phyloP scores from a whole-genome alignment of 1,140 invertebrate genomes.

The Temnothorax longispinosus region DNA sequence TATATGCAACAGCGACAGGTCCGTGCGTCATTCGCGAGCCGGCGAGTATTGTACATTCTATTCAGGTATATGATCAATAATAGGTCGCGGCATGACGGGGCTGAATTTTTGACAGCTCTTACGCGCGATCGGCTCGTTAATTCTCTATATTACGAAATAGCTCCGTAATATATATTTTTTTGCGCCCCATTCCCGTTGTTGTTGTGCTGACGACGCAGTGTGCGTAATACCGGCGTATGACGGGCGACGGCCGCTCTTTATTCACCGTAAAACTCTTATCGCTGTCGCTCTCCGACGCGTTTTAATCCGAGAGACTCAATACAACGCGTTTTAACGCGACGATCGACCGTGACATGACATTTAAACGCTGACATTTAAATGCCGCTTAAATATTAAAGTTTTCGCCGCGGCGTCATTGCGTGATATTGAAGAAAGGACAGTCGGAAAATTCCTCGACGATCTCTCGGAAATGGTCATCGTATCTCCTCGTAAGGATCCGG shows the following conservation, averaged over 20 bases:
- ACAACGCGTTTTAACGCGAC: slow-evolving; percentile 38
- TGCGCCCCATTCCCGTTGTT: not conserved
- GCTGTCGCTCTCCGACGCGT: slow-evolving; percentile 10
- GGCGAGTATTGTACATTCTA: slow-evolving; percentile 46
- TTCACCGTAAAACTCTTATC: slow-evolving; percentile 54
- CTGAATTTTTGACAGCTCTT: slow-evolving; percentile 55
- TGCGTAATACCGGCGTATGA: slow-evolving; percentile 24
- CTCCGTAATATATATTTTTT: not conserved
- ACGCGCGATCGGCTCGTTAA: slow-evolving; percentile 33
- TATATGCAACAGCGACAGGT: slow-evolving; percentile 72
- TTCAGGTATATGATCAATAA: slow-evolving; percentile 67
- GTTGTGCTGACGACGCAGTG: not conserved
- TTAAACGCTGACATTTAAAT: slow-evolving; percentile 57
- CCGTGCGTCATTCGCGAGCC: slow-evolving; percentile 66
- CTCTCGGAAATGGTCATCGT: not conserved
- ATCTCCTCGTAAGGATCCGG: slow-evolving; percentile 11
- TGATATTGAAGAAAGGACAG: not conserved
- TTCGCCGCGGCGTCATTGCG: not conserved
- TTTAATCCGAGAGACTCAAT: slow-evolving; percentile 43
- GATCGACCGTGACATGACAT: slow-evolving; percentile 34
- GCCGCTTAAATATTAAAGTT: slow-evolving; percentile 49
- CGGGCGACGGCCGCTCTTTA: slow-evolving; percentile 34
- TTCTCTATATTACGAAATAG: slow-evolving; percentile 10
- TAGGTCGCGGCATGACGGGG: slow-evolving; percentile 50
- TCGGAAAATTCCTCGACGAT: slow-evolving; percentile 21